Percentiles rank a stretch among this genome's conserved stretches.
Conservation (phyloP, 2,888 invertebrate genomes). For the Cataglyphis rosenhaueri region DNA sequence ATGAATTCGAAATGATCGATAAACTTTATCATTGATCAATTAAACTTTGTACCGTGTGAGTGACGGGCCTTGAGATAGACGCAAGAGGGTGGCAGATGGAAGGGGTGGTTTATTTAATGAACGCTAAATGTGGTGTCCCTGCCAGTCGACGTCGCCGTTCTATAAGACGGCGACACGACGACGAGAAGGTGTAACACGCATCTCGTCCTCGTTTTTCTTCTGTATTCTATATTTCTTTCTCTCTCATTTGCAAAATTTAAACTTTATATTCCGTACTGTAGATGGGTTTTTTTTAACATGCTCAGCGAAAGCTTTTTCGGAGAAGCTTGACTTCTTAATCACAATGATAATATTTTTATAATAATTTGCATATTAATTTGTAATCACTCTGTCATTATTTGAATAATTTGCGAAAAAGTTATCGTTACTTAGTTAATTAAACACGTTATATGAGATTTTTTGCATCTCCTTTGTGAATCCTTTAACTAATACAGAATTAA, state of each 20-base stretch:
- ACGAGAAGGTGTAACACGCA: conserved; percentile 54
- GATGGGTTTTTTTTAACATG: background rate
- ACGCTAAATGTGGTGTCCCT: conserved; percentile 81
- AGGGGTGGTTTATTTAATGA: conserved; percentile 84
- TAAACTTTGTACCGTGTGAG: conserved; percentile 85
- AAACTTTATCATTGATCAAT: conserved; percentile 86
- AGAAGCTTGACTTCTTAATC: background rate
- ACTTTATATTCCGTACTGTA: conserved; percentile 35
- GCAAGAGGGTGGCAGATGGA: conserved; percentile 65
- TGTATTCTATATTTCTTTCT: background rate
- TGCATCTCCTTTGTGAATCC: background rate
- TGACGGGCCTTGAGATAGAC: conserved; percentile 78
- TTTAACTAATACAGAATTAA: background rate
- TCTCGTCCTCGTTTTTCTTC: conserved; percentile 53
- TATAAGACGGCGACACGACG: conserved; percentile 65
- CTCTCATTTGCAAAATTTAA: conserved; percentile 63
- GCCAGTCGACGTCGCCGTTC: conserved; percentile 74
- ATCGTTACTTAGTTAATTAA: background rate
- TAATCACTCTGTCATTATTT: background rate
- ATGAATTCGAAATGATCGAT: conserved; percentile 86
- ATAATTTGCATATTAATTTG: background rate
- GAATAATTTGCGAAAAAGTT: background rate
- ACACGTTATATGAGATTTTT: background rate
- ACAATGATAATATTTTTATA: background rate
- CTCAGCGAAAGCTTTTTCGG: background rate